Percentiles rank a stretch among this genome's conserved stretches.
Conservation (phyloP, 2,113 vertebrate species). For the Apodemus sylvaticus region DNA sequence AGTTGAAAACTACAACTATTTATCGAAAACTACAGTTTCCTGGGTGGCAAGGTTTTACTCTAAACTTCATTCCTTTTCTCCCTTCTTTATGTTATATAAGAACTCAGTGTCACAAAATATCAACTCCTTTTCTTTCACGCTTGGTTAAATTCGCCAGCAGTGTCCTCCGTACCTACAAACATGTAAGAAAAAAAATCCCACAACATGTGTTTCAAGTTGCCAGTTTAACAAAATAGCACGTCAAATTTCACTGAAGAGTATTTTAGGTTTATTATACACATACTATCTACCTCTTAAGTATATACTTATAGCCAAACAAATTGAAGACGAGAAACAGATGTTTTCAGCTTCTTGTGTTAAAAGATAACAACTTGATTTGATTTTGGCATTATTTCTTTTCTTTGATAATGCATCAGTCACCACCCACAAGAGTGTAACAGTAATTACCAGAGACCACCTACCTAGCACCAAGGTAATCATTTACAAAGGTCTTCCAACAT, state of each 20-base stretch:
- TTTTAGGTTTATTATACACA: conserved; percentile 21
- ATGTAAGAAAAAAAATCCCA: background rate
- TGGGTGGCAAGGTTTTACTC: background rate
- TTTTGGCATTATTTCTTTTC: conserved; percentile 72
- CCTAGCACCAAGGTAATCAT: conserved; percentile 59
- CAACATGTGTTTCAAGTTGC: background rate
- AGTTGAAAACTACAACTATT: background rate
- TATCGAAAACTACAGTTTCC: background rate
- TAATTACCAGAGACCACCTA: conserved; percentile 76
- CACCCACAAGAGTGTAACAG: conserved; percentile 71
- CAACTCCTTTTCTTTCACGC: background rate
- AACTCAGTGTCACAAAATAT: background rate
- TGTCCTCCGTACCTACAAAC: background rate
- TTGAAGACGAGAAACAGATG: conserved; percentile 72
- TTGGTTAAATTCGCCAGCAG: background rate
- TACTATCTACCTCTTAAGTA: conserved; percentile 54
- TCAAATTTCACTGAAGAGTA: background rate
- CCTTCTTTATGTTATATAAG: background rate
- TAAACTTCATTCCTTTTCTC: background rate
- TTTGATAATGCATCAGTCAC: conserved; percentile 63
- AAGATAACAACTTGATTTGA: conserved; percentile 67
- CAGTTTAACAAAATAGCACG: conserved; percentile 18
- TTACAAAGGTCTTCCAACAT: conserved; percentile 69
- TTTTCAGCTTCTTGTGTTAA: conserved; percentile 72
- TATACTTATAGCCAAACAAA: conserved; percentile 5